Conservation (phyloP, 1,140 invertebrate genomes). For the Maniola jurtina region DNA sequence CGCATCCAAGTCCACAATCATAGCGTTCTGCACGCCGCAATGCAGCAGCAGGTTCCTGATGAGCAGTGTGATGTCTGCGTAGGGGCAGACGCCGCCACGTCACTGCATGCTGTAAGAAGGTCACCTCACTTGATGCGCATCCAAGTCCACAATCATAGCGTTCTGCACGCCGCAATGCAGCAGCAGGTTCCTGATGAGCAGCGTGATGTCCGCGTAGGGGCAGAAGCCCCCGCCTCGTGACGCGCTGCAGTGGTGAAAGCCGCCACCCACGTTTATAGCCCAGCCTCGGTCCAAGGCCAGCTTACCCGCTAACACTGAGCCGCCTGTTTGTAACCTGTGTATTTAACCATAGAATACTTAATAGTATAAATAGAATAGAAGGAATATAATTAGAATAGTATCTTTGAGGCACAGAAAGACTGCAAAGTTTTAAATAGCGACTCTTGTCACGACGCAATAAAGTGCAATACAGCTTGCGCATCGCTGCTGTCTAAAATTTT, state of each 20-base stretch:
- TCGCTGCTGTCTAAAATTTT: no score
- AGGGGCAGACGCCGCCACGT: slow-evolving; percentile 93
- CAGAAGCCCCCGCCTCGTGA: slow-evolving; percentile 91
- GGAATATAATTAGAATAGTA: no score
- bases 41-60: slow-evolving; percentile 83
- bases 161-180: slow-evolving; percentile 80
- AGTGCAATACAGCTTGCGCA: no score
- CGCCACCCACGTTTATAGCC: slow-evolving; percentile 95
- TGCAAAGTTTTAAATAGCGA: no score
- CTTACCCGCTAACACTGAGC: slow-evolving; percentile 89
- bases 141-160: slow-evolving; percentile 93
- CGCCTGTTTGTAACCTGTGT: slow-evolving; percentile 87
- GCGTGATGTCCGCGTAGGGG: slow-evolving; percentile 92
- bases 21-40: slow-evolving; percentile 81
- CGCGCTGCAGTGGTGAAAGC: slow-evolving; percentile 90
- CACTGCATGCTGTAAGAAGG: slow-evolving; percentile 62
- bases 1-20: slow-evolving; percentile 94
- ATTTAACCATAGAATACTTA: not conserved
- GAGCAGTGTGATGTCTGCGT: slow-evolving; percentile 91
- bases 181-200: slow-evolving; percentile 84
- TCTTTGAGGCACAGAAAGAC: no score
- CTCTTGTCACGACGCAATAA: no score
- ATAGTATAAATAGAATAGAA: no score
- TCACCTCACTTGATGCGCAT: slow-evolving; percentile 84
- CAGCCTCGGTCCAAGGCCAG: slow-evolving; percentile 89